A percentile compares a stretch with the other conserved stretches of the same genome.
Evolutionary conservation across 2,113 vertebrate genomes (phyloP).

Genomic region (Oophaga pumilio): DNA sequence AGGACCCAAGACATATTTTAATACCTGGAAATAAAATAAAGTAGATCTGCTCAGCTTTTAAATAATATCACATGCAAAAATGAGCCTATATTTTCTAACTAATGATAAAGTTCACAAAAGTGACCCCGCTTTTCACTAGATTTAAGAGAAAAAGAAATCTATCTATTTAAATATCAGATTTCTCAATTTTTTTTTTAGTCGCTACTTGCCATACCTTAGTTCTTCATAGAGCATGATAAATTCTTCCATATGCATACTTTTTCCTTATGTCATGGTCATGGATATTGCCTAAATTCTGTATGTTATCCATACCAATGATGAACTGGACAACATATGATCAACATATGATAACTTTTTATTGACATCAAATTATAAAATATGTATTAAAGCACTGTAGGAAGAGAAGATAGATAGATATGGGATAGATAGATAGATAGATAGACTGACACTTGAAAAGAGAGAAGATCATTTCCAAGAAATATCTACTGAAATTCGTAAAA

Average conservation of each 20-base stretch:
- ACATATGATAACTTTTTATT: too few species aligned
- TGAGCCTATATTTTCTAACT: slow-evolving; percentile 38
- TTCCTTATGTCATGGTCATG: neutral
- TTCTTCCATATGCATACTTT: neutral
- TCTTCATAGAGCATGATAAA: neutral
- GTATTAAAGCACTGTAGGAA: too few species aligned
- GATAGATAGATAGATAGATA: too few species aligned
- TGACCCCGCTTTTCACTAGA: slow-evolving; percentile 4
- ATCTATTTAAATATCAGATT: slow-evolving; percentile 2
- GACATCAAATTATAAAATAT: too few species aligned
- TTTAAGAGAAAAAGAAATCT: neutral
- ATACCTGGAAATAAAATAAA: slow-evolving; percentile 60
- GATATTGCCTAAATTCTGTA: neutral
- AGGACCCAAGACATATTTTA: slow-evolving; percentile 58
- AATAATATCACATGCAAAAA: slow-evolving; percentile 51
- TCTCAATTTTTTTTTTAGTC: neutral
- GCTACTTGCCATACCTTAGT: neutral
- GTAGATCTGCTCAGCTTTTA: slow-evolving; percentile 53
- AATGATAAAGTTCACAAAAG: slow-evolving; percentile 45
- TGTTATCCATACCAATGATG: neutral
- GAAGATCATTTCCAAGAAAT: too few species aligned
- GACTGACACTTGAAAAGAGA: too few species aligned
- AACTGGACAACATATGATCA: too few species aligned
- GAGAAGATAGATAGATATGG: too few species aligned
- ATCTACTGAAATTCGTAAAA: too few species aligned